These are phyloP conservation scores for Notocelia uddmanniana DNA, from an alignment of 2,888 invertebrate species.

Conservation along the genomic window DNA sequence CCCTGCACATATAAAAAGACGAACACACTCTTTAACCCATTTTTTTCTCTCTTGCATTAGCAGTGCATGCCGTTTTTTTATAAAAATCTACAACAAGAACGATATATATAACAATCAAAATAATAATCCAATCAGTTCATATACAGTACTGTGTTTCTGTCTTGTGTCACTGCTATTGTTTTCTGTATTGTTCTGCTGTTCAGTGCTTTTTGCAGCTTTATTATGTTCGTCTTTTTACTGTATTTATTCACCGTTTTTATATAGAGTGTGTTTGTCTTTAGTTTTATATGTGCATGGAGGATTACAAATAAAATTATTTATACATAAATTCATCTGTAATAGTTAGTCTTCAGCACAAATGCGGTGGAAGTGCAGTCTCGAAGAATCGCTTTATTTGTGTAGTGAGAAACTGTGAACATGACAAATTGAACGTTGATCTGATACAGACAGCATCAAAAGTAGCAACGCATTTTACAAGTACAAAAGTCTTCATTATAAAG, in stretches of 20 bases:
- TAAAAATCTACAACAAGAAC: conserved; percentile 74
- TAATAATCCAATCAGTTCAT: conserved; percentile 48
- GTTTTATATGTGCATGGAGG: conserved; percentile 85
- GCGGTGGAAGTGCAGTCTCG: conserved; percentile 47
- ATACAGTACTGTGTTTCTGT: conserved; percentile 57
- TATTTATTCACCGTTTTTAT: conserved; percentile 59
- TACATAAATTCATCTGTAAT: conserved; percentile 61
- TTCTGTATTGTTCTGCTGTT: conserved; percentile 54
- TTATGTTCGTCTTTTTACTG: conserved; percentile 57
- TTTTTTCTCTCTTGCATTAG: conserved; percentile 67
- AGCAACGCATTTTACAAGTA: no score
- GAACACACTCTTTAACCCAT: conserved; percentile 82
- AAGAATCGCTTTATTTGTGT: conserved; percentile 50
- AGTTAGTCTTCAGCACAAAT: conserved; percentile 46
- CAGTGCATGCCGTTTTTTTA: conserved; percentile 80
- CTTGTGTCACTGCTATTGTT: conserved; percentile 61
- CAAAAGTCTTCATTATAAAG: no score
- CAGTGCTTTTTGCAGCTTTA: conserved; percentile 58
- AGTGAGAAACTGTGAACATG: conserved; percentile 49
- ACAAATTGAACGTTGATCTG: not conserved
- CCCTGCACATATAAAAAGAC: conserved; percentile 86
- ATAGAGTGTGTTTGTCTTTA: conserved; percentile 84
- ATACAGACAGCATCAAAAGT: no score
- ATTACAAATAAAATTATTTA: conserved; percentile 68
- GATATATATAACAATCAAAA: conserved; percentile 63